Evolutionary conservation across 2,888 invertebrate genomes (phyloP), one percentile per base, ranked within the genome.

Genomic region (Brachypalpus laphriformis): DNA sequence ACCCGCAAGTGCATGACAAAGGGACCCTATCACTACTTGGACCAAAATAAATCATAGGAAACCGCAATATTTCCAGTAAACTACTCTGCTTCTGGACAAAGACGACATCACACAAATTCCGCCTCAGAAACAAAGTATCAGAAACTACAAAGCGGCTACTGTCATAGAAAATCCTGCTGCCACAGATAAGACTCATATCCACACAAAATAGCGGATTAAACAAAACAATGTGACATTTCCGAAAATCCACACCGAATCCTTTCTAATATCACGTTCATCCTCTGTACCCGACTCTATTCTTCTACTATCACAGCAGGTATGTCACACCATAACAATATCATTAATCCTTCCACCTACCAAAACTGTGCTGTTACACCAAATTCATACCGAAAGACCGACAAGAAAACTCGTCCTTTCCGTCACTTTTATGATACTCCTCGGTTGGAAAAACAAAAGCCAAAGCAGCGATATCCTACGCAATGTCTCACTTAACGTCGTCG

Each of bases 331-430:
- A 81, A 71, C 71, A 75, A 85, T 85, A 65, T 45, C 65, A 81
- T 70, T 85, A 85, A 85, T 81, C 85, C 75, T 81, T 81, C 81
- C 81, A 81, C 59, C 85, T 75, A 51, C 80, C 80, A 25, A 72
- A 65, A 54, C 66, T 66, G 8, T 57, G 28, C 25, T 47, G 76
- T 76, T 56, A 71, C 31, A 75, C 70, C 70, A 63, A 57, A 57
- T 45, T 72, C 75, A 70, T 47, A 63, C 11, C 61, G 34, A 28
- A 63, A 59, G 42, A 70, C 68, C 72, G 68, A 34, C 63, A 75
- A 9, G 14, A 42, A 63, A n/a, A 61, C 18, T 70, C 59, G 68
- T 74, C 74, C 72, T 68, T 49, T 78, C 28, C 66, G 74, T 74
- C 74, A 83, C 68, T 70, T 83, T 83, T 74, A 83, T 74, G 82